These are phyloP conservation scores for Astropecten irregularis DNA, from an alignment of 53 echinoderm and acorn worm genomes.

Conservation along the genomic window DNA sequence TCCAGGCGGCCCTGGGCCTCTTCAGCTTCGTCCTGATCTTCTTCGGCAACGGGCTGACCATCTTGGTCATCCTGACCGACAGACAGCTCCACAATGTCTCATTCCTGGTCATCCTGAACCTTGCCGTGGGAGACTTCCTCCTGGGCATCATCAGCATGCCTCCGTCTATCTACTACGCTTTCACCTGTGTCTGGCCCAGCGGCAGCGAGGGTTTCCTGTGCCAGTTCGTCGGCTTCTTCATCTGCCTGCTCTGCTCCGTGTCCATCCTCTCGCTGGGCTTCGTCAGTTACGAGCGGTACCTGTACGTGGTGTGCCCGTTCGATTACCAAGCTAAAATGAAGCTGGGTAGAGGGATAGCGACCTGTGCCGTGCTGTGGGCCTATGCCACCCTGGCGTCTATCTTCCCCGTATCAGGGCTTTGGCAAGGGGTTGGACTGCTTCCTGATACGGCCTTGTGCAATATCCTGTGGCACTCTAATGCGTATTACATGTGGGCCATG, in stretches of 20 bases:
- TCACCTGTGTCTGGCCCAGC: slow-evolving; percentile 47
- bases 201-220: slow-evolving; percentile 48
- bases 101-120: slow-evolving; percentile 42
- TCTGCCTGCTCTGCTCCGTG: slow-evolving; percentile 50
- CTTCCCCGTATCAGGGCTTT: slow-evolving; percentile 51
- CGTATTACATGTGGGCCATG: slow-evolving; percentile 37
- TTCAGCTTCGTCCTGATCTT: slow-evolving; percentile 31
- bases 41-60: slow-evolving; percentile 47
- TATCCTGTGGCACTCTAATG: slow-evolving; percentile 25
- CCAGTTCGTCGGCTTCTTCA: slow-evolving; percentile 50
- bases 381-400: slow-evolving; percentile 16
- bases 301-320: slow-evolving; percentile 48
- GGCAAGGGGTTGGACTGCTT: slow-evolving; percentile 49
- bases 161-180: slow-evolving; percentile 48
- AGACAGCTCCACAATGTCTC: slow-evolving; percentile 44
- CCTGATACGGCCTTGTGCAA: slow-evolving; percentile 50
- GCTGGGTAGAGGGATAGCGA: not conserved
- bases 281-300: slow-evolving; percentile 52
- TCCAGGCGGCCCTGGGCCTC: slow-evolving; percentile 34
- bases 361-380: slow-evolving; percentile 25
- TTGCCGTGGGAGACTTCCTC: slow-evolving; percentile 42
- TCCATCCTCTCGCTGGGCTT: slow-evolving; percentile 52
- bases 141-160: slow-evolving; percentile 47
- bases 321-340: slow-evolving; percentile 16
- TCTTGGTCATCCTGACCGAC: slow-evolving; percentile 46